Evolutionary conservation across 1,140 invertebrate genomes (phyloP).

Genomic region (Bradynema listronoti): DNA sequence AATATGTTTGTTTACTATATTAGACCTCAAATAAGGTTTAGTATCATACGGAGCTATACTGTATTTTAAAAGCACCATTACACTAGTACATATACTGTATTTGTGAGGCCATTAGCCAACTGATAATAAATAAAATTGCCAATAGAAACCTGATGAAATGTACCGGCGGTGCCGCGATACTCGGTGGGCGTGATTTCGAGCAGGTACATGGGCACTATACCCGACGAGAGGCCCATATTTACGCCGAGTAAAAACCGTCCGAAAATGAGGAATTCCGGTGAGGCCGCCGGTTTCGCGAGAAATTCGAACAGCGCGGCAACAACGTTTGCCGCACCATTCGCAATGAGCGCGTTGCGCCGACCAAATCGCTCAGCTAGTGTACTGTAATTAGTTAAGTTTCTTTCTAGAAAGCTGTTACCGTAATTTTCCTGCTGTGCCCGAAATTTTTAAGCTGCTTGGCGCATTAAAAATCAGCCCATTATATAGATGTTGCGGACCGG

Average conservation of each 20-base stretch:
- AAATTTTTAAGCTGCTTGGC: too few relatives aligned
- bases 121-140: constrained; percentile 35
- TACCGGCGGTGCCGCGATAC: constrained; percentile 59
- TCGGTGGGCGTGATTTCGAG: constrained; percentile 58
- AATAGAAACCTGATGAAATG: constrained; percentile 59
- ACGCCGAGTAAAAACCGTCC: constrained; percentile 50
- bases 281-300: constrained; percentile 39
- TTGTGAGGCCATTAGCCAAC: too few relatives aligned
- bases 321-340: constrained; percentile 52
- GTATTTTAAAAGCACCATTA: too few relatives aligned
- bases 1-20: too few relatives aligned
- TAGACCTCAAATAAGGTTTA: too few relatives aligned
- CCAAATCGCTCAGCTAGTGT: constrained; percentile 43
- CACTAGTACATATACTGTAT: too few relatives aligned
- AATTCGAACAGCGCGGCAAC: constrained; percentile 47
- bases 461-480: too few relatives aligned
- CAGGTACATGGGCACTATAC: constrained; percentile 59
- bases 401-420: too few relatives aligned
- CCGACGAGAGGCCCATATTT: constrained; percentile 59
- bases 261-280: constrained; percentile 50
- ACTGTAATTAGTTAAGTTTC: too few relatives aligned
- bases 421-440: too few relatives aligned
- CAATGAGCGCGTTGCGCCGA: constrained; percentile 48
- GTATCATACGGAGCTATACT: too few relatives aligned
- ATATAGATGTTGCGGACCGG: too few relatives aligned